Conservation (phyloP, 2,888 invertebrate species). For the Cephus rjabovi region DNA sequence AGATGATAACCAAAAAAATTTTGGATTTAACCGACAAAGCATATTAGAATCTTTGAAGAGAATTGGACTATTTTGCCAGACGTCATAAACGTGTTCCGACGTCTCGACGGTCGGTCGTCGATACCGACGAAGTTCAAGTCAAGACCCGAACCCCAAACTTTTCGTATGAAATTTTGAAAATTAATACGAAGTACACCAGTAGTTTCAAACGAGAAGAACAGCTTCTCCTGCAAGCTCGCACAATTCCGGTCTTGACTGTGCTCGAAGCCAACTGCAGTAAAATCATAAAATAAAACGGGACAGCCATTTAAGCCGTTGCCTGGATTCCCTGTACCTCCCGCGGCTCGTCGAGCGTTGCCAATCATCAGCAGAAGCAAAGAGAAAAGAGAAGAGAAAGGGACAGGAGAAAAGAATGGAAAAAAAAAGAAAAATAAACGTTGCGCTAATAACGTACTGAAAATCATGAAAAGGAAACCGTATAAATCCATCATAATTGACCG, state of each 20-base stretch:
- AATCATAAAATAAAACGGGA: constrained; percentile 21
- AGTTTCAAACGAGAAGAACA: not conserved
- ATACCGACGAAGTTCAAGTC: not conserved
- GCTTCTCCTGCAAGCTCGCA: not conserved
- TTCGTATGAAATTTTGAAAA: not conserved
- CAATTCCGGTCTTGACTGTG: not conserved
- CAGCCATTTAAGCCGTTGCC: constrained; percentile 3
- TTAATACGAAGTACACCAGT: not conserved
- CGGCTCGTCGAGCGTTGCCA: constrained; percentile 4
- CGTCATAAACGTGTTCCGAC: not conserved
- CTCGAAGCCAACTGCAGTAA: constrained; percentile 12
- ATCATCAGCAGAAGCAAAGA: not conserved
- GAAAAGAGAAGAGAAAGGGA: constrained; percentile 2
- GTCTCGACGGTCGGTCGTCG: not conserved
- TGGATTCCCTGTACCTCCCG: not conserved
- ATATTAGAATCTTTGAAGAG: not conserved
- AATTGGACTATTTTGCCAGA: not conserved
- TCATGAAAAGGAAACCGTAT: not conserved
- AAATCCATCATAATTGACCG: not conserved
- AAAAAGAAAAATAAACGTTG: not conserved
- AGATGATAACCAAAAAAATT: not conserved
- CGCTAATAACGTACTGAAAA: not conserved
- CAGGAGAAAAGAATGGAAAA: not conserved
- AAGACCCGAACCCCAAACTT: not conserved
- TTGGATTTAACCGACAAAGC: not conserved